Evolutionary conservation across 2,888 invertebrate species (phyloP), one percentile per base, ranked within the genome.

Genomic region (Esperia sulphurella): DNA sequence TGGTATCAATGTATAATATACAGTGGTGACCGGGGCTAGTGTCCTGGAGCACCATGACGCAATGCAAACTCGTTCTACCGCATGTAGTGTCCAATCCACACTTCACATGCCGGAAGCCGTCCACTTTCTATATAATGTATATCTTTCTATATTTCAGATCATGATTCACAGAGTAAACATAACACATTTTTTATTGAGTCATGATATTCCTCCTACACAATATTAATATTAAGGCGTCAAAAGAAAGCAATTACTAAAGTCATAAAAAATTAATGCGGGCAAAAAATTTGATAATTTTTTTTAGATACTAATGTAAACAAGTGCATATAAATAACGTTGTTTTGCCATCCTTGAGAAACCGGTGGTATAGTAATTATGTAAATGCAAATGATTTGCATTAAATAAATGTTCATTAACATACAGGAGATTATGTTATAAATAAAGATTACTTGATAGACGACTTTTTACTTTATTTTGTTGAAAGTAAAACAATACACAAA

Each of bases 51-150:
- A 3, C 21, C 21, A 21, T 21, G 33, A 39, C 30, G 40, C 42
- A 39, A 44, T 47, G 49, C 39, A 45, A 50, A 53, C 53, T 48
- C 21, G 49, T 49, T 49, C 30, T 45, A 45, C 41, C 21, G 37
- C n/a, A 33, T 8, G 10, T 33, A 33, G 9, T 6, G 3, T 33
- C 8, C 33, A 33, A 1, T 10, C 33, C 9, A 33, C 9, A 33
- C 21, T 21, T 21, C 21, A 21, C 21, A 21, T 21, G 33, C 10
- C 33, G 33, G 33, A 33, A 33, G 33, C 33, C 1, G 2, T 33
- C 2, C 21, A 21, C 21, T 21, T 21, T 21, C 21, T 21, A 21
- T 21, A 21, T 5, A 21, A n/a, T 21, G 2, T 21, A 21, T 21
- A 21, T 21, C 3, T 21, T 21, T 3, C 21, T 21, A 3, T 10